These are phyloP conservation scores for Sciurus niger DNA, from an alignment of 2,113 vertebrate genomes.

Conservation along the genomic window DNA sequence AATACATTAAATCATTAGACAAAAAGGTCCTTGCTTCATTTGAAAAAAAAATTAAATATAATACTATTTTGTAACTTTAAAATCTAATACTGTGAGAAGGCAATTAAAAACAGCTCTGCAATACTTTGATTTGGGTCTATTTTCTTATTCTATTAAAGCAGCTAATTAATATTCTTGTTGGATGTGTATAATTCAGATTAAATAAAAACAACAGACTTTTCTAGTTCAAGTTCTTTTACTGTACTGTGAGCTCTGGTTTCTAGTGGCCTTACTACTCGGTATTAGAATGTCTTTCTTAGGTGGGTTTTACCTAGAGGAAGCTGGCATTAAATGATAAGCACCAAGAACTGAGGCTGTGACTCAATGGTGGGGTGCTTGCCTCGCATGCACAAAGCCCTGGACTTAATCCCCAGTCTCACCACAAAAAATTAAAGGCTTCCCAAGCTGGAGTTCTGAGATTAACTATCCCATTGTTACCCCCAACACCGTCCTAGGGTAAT, in stretches of 20 bases:
- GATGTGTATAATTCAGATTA: constrained; percentile 32
- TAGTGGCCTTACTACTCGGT: not conserved
- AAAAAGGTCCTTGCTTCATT: constrained; percentile 11
- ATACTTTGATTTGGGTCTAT: not conserved
- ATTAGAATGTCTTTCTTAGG: not conserved
- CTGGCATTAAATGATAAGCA: not conserved
- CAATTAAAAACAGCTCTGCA: constrained; percentile 30
- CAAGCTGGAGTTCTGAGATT: not conserved
- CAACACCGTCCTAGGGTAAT: not conserved
- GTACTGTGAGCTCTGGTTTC: not conserved
- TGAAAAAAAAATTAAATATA: not conserved
- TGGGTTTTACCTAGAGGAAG: not conserved
- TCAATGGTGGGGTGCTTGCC: not conserved
- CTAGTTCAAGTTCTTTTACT: not conserved
- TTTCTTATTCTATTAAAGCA: constrained; percentile 60
- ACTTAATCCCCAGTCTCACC: not conserved
- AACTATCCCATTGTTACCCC: not conserved
- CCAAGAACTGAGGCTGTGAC: not conserved
- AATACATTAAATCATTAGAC: constrained; percentile 42
- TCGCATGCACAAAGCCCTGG: no score
- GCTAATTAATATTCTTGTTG: constrained; percentile 63
- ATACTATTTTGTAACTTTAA: constrained; percentile 49
- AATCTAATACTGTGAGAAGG: constrained; percentile 34
- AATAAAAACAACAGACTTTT: constrained; percentile 12
- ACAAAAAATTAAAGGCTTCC: not conserved